These are phyloP conservation scores for Procambarus virginalis DNA, from an alignment of 1,140 invertebrate species.

Conservation along the genomic window DNA sequence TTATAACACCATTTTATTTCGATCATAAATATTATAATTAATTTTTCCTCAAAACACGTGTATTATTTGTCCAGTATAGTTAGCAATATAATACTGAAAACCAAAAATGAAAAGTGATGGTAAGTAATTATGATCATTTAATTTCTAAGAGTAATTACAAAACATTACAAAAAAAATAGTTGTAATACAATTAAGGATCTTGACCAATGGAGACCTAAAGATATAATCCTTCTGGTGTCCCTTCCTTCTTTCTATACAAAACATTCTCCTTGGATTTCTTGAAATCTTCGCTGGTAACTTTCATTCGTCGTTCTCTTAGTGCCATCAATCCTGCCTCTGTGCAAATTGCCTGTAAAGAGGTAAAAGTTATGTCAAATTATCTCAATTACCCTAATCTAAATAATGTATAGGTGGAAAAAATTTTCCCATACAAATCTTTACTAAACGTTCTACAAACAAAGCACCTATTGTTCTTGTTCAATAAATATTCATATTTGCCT, in stretches of 20 bases:
- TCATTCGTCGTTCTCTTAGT: constrained; percentile 97
- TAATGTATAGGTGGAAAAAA: no score
- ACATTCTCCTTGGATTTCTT: constrained; percentile 99
- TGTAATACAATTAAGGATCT: background rate
- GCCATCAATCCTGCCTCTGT: constrained; percentile 99
- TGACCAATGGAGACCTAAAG: constrained; percentile 79
- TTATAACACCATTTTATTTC: background rate
- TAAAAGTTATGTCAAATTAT: background rate
- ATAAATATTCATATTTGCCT: no score
- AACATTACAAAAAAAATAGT: background rate
- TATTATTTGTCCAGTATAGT: background rate
- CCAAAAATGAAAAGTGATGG: background rate
- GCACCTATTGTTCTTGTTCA: no score
- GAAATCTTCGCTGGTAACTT: constrained; percentile 99
- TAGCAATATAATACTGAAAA: background rate
- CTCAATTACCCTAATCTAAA: no score
- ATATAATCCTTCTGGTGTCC: constrained; percentile 98
- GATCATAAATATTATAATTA: background rate
- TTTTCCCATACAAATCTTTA: no score
- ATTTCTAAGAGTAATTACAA: no score
- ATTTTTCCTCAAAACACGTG: background rate
- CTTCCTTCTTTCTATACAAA: constrained; percentile 98
- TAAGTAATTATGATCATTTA: background rate
- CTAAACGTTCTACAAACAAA: no score
- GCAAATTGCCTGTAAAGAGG: constrained; percentile 90